Evolutionary conservation across 2,113 vertebrate genomes (phyloP).

Genomic region (Sander lucioperca): DNA sequence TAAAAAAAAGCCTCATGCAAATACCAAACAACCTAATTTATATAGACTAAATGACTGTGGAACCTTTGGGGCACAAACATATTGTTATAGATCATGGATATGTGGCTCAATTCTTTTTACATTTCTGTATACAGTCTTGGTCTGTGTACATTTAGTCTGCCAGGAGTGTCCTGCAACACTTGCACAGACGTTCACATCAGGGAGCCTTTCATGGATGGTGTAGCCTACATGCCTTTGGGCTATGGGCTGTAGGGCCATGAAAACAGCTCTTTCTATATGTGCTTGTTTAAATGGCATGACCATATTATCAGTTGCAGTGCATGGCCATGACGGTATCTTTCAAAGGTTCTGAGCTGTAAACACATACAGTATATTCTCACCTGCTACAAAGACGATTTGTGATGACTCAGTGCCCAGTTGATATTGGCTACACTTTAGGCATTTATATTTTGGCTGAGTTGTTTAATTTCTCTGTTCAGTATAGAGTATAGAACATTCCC

Average conservation of each 20-base stretch:
- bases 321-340: background rate
- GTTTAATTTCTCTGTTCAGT: background rate
- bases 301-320: background rate
- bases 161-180: slow-evolving; percentile 12
- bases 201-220: slow-evolving; percentile 19
- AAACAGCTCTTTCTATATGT: slow-evolving; percentile 15
- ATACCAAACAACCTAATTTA: slow-evolving; percentile 34
- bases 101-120: background rate
- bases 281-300: slow-evolving; percentile 20
- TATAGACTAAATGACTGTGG: slow-evolving; percentile 29
- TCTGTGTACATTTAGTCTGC: slow-evolving; percentile 5
- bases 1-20: slow-evolving; percentile 40
- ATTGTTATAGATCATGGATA: background rate
- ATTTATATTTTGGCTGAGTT: slow-evolving; percentile 10
- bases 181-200: slow-evolving; percentile 15
- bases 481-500: background rate
- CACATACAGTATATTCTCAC: background rate
- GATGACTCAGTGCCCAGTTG: slow-evolving; percentile 8
- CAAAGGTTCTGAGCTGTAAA: background rate
- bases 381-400: background rate
- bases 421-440: background rate
- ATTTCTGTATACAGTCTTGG: slow-evolving; percentile 8
- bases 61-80: slow-evolving; percentile 10
- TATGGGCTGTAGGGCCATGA: background rate
- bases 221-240: slow-evolving; percentile 17